Conservation (phyloP, 2,888 invertebrate genomes). For the Agrochola litura region DNA sequence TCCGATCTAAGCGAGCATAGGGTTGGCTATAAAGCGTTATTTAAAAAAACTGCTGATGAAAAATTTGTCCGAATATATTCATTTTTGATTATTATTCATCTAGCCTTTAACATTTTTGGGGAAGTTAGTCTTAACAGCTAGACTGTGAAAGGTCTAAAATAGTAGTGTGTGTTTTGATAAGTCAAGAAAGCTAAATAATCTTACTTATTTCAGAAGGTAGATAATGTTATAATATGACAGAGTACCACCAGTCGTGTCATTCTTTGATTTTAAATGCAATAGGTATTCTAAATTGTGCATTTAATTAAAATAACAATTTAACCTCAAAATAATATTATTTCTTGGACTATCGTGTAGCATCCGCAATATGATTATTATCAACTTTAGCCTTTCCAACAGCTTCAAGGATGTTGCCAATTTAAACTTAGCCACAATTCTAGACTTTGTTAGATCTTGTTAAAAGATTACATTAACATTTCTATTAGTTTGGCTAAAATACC, state of each 20-base stretch:
- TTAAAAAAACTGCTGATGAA: background rate
- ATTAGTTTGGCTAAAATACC: conserved; percentile 51
- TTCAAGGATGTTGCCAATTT: conserved; percentile 60
- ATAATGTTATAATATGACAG: too few relatives aligned
- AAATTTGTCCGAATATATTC: background rate
- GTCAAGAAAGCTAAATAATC: background rate
- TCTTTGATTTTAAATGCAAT: background rate
- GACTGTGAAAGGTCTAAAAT: background rate
- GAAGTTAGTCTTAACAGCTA: background rate
- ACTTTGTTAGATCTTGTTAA: conserved; percentile 50
- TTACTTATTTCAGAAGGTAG: background rate
- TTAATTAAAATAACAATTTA: conserved; percentile 20
- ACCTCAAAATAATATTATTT: conserved; percentile 2
- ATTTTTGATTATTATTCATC: background rate
- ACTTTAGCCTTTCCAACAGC: conserved; percentile 58
- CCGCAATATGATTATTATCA: conserved; percentile 50
- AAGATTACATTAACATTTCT: conserved; percentile 60
- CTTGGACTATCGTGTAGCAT: conserved; percentile 33
- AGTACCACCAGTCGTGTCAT: background rate
- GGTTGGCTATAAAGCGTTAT: conserved; percentile 44
- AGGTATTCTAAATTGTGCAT: background rate
- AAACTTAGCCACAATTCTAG: conserved; percentile 54
- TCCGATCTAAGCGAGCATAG: conserved; percentile 64
- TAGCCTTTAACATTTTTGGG: too few relatives aligned
- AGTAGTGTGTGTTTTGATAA: background rate